These are phyloP conservation scores for Cephus pulcher DNA, from an alignment of 2,888 invertebrate genomes.

Conservation along the genomic window DNA sequence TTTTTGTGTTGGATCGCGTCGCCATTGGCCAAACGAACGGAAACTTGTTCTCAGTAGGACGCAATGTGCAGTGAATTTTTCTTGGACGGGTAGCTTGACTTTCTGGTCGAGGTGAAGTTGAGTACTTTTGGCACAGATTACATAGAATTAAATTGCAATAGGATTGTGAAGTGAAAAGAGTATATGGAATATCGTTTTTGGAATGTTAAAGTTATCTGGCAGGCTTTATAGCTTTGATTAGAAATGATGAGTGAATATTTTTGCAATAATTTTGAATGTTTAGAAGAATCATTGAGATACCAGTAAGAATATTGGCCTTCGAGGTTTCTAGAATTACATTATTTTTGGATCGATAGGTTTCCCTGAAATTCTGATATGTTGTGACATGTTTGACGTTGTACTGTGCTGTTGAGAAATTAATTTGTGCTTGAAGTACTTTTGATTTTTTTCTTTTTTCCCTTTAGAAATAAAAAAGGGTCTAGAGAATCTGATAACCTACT, in stretches of 20 bases:
- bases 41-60: neutral
- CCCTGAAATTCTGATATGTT: neutral
- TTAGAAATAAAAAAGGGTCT: neutral
- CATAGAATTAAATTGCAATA: slow-evolving; percentile 16
- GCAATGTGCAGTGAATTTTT: neutral
- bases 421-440: neutral
- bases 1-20: neutral
- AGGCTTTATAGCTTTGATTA: neutral
- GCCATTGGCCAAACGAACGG: neutral
- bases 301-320: neutral
- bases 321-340: neutral
- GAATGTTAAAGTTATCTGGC: neutral
- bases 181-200: neutral
- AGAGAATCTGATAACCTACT: slow-evolving; percentile 9
- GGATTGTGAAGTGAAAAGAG: slow-evolving; percentile 1
- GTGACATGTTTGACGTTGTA: neutral
- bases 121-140: slow-evolving; percentile 36
- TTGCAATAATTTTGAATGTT: neutral
- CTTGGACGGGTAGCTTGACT: slow-evolving; percentile 32
- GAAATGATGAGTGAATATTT: neutral
- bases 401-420: neutral
- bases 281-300: neutral
- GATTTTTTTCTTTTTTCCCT: neutral
- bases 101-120: slow-evolving; percentile 23
- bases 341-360: neutral